Percentiles rank a stretch among this genome's conserved stretches.
These are phyloP conservation scores for Caenorhabditis imperialis DNA, from an alignment of 2,888 invertebrate genomes.

Conservation along the genomic window DNA sequence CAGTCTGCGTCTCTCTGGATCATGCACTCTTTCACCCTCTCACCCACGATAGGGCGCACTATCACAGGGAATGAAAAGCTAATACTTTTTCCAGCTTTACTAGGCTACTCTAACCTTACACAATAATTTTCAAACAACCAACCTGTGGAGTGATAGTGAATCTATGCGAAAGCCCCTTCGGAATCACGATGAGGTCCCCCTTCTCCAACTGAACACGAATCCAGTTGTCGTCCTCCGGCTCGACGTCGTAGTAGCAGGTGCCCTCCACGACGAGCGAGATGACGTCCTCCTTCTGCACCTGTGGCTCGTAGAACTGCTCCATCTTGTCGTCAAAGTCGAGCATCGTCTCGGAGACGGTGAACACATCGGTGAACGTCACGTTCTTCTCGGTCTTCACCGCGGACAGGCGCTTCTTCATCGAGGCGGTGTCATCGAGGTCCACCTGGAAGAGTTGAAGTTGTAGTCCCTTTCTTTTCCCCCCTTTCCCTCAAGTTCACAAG, in stretches of 20 bases:
- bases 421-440: slow-evolving; percentile 71
- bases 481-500: background rate
- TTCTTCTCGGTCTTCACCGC: slow-evolving; percentile 70
- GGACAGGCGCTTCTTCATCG: slow-evolving; percentile 73
- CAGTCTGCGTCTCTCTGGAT: too few species aligned
- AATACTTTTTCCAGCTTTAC: too few species aligned
- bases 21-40: too few species aligned
- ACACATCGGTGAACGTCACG: slow-evolving; percentile 66
- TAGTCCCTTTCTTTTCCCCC: too few species aligned
- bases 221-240: slow-evolving; percentile 73
- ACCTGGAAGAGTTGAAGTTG: slow-evolving; percentile 65
- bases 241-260: slow-evolving; percentile 72
- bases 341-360: slow-evolving; percentile 68
- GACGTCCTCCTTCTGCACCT: slow-evolving; percentile 66
- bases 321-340: slow-evolving; percentile 70
- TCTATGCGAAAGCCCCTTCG: slow-evolving; percentile 69
- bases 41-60: too few species aligned
- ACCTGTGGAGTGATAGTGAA: slow-evolving; percentile 75
- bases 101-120: background rate
- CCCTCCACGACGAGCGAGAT: slow-evolving; percentile 72
- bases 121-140: background rate
- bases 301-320: slow-evolving; percentile 73
- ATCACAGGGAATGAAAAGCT: too few species aligned
- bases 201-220: slow-evolving; percentile 72
- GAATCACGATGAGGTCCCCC: slow-evolving; percentile 74